phyloP scores from a whole-genome alignment of 2,888 invertebrate genomes.

The Colletes collaris region DNA sequence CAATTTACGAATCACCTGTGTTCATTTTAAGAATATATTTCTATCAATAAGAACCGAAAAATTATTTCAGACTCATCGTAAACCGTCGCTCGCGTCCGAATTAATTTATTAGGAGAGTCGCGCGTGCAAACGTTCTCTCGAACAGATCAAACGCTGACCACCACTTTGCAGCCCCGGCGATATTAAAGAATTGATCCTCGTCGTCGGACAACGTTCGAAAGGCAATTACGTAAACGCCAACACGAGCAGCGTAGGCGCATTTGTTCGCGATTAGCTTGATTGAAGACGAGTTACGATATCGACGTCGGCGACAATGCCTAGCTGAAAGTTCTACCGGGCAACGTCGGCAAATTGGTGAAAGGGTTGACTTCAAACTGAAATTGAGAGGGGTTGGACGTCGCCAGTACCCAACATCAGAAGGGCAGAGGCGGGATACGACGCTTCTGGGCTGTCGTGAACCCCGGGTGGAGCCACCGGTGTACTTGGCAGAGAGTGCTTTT shows the following conservation, averaged over 20 bases:
- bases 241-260: background rate
- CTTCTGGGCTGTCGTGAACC: slow-evolving; percentile 73
- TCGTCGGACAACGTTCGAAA: background rate
- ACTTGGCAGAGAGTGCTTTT: slow-evolving; percentile 82
- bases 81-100: too few relatives aligned
- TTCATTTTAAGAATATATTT: too few relatives aligned
- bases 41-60: too few relatives aligned
- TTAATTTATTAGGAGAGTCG: too few relatives aligned
- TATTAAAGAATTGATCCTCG: slow-evolving; percentile 17
- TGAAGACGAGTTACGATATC: slow-evolving; percentile 48
- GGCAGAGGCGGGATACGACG: slow-evolving; percentile 67
- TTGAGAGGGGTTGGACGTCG: slow-evolving; percentile 67
- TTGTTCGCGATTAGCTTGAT: slow-evolving; percentile 58
- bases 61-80: too few relatives aligned
- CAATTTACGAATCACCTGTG: too few relatives aligned
- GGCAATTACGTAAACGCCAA: background rate
- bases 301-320: slow-evolving; percentile 56
- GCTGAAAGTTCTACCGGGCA: slow-evolving; percentile 62
- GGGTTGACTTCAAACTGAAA: slow-evolving; percentile 70
- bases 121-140: too few relatives aligned
- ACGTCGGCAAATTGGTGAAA: slow-evolving; percentile 69
- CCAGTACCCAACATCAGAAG: slow-evolving; percentile 56
- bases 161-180: too few relatives aligned
- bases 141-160: too few relatives aligned
- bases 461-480: slow-evolving; percentile 75